A percentile compares a stretch with the other conserved stretches of the same genome.
Evolutionary conservation across 2,888 invertebrate species (phyloP).

Genomic region (Athrips mouffetella): DNA sequence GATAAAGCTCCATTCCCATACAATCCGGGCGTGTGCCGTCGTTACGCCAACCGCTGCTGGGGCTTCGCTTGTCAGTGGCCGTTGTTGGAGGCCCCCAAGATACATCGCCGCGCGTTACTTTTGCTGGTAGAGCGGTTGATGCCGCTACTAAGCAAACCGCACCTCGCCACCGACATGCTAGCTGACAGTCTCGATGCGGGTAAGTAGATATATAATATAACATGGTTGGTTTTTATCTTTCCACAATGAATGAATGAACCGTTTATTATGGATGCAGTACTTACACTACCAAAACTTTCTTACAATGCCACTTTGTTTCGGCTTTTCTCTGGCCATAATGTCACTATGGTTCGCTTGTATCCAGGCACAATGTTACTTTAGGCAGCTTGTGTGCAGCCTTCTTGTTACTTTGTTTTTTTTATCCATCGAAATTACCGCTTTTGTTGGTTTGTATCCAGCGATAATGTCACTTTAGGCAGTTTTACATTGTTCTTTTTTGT

Average conservation of each 20-base stretch:
- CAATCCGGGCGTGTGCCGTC: constrained; percentile 71
- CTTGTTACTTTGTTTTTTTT: too few relatives aligned
- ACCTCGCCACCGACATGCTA: constrained; percentile 93
- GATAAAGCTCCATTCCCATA: constrained; percentile 73
- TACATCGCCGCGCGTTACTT: constrained; percentile 86
- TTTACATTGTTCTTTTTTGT: too few relatives aligned
- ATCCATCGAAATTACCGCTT: too few relatives aligned
- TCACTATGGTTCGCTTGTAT: too few relatives aligned
- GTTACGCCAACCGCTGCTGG: constrained; percentile 86
- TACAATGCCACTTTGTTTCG: too few relatives aligned
- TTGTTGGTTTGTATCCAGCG: too few relatives aligned
- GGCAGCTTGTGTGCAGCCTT: too few relatives aligned
- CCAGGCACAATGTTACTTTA: too few relatives aligned
- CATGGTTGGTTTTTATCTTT: neutral
- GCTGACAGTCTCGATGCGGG: constrained; percentile 92
- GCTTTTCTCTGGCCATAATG: too few relatives aligned
- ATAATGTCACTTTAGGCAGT: too few relatives aligned
- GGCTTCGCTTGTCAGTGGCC: constrained; percentile 86
- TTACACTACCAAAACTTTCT: too few relatives aligned
- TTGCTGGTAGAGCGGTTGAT: constrained; percentile 90
- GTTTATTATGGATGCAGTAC: too few relatives aligned
- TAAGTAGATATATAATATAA: constrained; percentile 35
- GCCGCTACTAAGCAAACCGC: constrained; percentile 87
- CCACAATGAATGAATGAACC: neutral
- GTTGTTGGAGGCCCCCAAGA: constrained; percentile 76